phyloP scores from a whole-genome alignment of 2,888 invertebrate genomes.

The Chloroclystis v-ata region DNA sequence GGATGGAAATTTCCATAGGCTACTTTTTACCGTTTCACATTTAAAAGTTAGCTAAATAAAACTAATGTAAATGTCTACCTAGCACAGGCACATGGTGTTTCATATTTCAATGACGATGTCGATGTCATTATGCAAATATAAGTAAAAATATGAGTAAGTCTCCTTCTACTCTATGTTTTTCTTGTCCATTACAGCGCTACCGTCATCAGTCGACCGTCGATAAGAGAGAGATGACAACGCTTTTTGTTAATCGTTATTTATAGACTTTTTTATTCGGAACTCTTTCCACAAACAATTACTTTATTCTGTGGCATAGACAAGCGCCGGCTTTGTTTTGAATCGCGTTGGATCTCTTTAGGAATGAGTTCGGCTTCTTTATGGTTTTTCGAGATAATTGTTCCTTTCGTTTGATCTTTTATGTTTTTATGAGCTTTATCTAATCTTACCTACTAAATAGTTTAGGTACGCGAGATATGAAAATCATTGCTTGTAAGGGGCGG shows the following conservation, averaged over 20 bases:
- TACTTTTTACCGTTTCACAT: too few species aligned
- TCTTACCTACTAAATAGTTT: too few species aligned
- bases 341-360: slow-evolving; percentile 58
- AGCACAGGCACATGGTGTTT: too few species aligned
- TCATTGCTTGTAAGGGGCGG: too few species aligned
- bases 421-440: too few species aligned
- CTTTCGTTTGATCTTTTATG: slow-evolving; percentile 3
- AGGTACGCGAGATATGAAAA: too few species aligned
- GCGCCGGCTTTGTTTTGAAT: slow-evolving; percentile 61
- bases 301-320: slow-evolving; percentile 5
- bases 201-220: slow-evolving; percentile 50
- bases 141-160: too few species aligned
- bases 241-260: slow-evolving; percentile 76
- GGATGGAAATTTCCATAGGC: too few species aligned
- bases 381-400: slow-evolving; percentile 28
- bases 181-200: slow-evolving; percentile 51
- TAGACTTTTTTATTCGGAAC: slow-evolving; percentile 57
- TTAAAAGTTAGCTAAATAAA: too few species aligned
- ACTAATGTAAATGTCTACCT: too few species aligned
- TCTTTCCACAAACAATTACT: slow-evolving; percentile 41
- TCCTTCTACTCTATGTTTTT: slow-evolving; percentile 40
- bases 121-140: too few species aligned
- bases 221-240: slow-evolving; percentile 74
- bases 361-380: slow-evolving; percentile 44
- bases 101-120: too few species aligned